Percentiles rank a stretch among this genome's conserved stretches.
These are phyloP conservation scores for Cyclina sinensis DNA, from an alignment of 1,140 invertebrate genomes.

Conservation along the genomic window DNA sequence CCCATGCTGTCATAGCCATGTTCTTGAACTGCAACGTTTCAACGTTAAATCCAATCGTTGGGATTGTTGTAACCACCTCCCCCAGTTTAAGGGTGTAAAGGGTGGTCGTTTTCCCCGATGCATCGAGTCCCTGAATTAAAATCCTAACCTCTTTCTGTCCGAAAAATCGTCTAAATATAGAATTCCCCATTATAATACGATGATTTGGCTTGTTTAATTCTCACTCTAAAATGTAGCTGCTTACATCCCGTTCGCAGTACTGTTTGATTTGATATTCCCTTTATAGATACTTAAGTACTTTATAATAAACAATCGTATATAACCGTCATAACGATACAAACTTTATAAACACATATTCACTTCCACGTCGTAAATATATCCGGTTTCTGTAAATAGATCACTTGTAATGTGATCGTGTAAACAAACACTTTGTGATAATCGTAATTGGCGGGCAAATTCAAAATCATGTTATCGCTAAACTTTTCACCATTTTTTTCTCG, in stretches of 20 bases:
- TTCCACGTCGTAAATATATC: slow-evolving; percentile 30
- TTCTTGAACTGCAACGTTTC: slow-evolving; percentile 95
- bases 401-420: no score
- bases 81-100: slow-evolving; percentile 98
- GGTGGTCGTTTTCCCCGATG: slow-evolving; percentile 99
- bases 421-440: no score
- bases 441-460: no score
- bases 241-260: no score
- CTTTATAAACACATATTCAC: slow-evolving; percentile 29
- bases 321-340: neutral
- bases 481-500: no score
- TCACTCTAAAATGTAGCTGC: no score
- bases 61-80: slow-evolving; percentile 99
- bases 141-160: neutral
- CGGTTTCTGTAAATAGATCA: slow-evolving; percentile 4
- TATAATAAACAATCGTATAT: no score
- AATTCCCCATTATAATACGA: slow-evolving; percentile 35
- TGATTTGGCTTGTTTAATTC: neutral
- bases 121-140: slow-evolving; percentile 92
- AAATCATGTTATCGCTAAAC: no score
- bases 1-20: slow-evolving; percentile 94
- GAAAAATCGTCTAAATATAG: neutral
- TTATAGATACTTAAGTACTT: no score
- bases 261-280: no score
- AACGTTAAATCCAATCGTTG: slow-evolving; percentile 98